These are phyloP conservation scores for Eugnorisma glareosa DNA, from an alignment of 2,888 invertebrate species.

Conservation along the genomic window DNA sequence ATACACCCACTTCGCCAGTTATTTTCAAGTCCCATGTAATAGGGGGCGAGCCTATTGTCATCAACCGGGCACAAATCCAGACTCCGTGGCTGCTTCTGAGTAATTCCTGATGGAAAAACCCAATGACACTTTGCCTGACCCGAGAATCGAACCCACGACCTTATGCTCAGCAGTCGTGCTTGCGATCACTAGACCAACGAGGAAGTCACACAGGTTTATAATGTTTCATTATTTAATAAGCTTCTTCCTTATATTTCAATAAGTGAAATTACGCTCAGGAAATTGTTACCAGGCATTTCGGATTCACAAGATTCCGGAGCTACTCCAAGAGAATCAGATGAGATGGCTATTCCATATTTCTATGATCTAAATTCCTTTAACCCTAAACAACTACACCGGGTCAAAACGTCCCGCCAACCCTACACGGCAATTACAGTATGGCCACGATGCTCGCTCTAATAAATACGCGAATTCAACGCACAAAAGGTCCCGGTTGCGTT, in stretches of 20 bases:
- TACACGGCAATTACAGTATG: slow-evolving; percentile 72
- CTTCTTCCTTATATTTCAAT: background rate
- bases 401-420: slow-evolving; percentile 55
- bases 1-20: too few species aligned
- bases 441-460: slow-evolving; percentile 75
- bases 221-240: background rate
- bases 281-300: background rate
- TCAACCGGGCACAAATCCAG: too few species aligned
- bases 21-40: too few species aligned
- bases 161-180: too few species aligned
- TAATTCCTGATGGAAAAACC: too few species aligned
- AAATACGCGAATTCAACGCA: slow-evolving; percentile 76
- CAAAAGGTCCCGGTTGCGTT: slow-evolving; percentile 69
- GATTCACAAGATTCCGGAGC: background rate
- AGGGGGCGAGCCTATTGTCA: too few species aligned
- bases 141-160: too few species aligned
- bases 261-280: background rate
- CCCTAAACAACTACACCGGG: slow-evolving; percentile 17
- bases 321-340: background rate
- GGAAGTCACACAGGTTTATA: too few species aligned
- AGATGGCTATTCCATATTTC: background rate
- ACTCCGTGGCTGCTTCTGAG: too few species aligned
- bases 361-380: background rate
- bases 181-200: too few species aligned
- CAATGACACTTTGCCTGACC: too few species aligned